Base-by-base conservation (phyloP, 2,888 invertebrate genomes). In the Thymelicus lineola region DNA sequence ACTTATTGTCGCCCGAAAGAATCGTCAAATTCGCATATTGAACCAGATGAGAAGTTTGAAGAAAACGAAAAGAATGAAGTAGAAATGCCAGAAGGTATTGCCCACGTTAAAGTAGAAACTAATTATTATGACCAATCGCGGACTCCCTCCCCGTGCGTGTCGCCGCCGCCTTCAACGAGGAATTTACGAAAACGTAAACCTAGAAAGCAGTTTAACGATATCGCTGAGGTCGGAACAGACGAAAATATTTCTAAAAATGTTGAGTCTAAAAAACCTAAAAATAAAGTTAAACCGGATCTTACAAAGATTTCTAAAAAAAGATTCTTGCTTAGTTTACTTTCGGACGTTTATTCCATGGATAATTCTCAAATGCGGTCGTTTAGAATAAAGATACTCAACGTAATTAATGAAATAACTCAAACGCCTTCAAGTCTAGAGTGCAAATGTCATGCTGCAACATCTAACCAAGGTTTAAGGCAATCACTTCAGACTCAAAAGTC, bases 301-400 rank as follows among this genome's bases (percentile, higher is more conserved):
- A 36, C 28, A n/a, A 64, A 55, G 14, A 17, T 55, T 7, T 64
- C 64, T 0, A 64, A 46, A 14, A 64, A 64, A 9, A 53, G 64
- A n/a, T 64, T 64, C 42, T 38, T 64, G 42, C 64, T 64, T 7
- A 64, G 64, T 42, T 7, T 64, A 10, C 53, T 55, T 14, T 53
- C 64, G 35, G 64, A 64, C 53, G 64, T 64, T 14, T 64, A 64
- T 38, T 35, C 53, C 0, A 64, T 64, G 64, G 50, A 55, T 20
- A n/a, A 42, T 42, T 20, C 12, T 10, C 64, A 64, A 28, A 64
- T 64, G 64, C 10, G 64, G 4, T 14, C 17, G 4, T 64, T 64
- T 20, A 17, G 64, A 9, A 64, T 64, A 3, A 64, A 64, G 9
- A 14, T 55, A 17, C 14, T 64, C 2, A 36, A 64, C 7, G 38